Conservation (phyloP, 2,888 invertebrate species). For the Tipula confusa region DNA sequence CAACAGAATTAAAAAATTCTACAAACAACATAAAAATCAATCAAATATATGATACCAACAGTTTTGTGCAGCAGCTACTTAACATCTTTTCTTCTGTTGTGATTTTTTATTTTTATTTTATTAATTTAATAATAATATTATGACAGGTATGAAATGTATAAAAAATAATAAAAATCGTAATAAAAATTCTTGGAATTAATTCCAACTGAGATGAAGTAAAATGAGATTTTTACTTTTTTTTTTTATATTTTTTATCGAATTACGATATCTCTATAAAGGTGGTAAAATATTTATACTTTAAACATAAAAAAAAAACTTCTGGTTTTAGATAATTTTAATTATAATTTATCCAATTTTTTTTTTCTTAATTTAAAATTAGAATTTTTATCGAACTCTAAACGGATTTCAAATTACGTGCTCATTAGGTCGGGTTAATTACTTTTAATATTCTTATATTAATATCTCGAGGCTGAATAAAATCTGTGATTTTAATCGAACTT, state of each 20-base stretch:
- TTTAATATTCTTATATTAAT: neutral
- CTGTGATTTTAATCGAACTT: neutral
- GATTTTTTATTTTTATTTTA: neutral
- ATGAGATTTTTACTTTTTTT: neutral
- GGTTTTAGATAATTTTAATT: neutral
- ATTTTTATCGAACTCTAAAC: neutral
- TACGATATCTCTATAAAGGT: neutral
- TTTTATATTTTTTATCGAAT: neutral
- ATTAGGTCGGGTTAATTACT: neutral
- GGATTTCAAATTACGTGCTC: neutral
- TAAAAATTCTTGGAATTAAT: neutral
- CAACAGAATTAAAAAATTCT: neutral
- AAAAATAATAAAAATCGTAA: neutral
- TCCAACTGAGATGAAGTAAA: neutral
- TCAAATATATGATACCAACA: neutral
- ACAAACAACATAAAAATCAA: neutral
- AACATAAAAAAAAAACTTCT: neutral
- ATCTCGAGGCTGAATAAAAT: neutral
- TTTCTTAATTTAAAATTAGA: neutral
- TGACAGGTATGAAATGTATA: neutral
- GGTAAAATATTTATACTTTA: neutral
- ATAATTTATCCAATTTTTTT: neutral
- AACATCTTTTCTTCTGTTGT: neutral
- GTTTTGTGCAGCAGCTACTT: neutral
- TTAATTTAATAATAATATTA: slow-evolving; percentile 12